These are phyloP conservation scores for Rotaria macrura DNA, from an alignment of 2,888 invertebrate species.

Conservation along the genomic window DNA sequence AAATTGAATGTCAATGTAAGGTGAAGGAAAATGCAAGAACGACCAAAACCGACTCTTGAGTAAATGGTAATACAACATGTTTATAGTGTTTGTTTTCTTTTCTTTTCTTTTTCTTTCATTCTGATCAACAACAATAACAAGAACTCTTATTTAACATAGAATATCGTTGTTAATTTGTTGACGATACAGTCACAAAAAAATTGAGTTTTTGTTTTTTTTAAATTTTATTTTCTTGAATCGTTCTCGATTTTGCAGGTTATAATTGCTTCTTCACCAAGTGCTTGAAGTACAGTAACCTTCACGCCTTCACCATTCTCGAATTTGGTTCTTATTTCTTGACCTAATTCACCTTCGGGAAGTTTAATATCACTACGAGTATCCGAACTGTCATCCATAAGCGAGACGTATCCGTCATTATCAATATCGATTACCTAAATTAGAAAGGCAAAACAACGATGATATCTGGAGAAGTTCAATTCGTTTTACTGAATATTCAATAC, in stretches of 20 bases:
- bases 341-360: constrained; percentile 78
- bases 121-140: not conserved
- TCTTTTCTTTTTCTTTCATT: not conserved
- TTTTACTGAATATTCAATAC: constrained; percentile 80
- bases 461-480: not conserved
- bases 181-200: not conserved
- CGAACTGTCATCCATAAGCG: constrained; percentile 53
- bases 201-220: not conserved
- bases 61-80: not conserved
- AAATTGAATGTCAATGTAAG: too few relatives aligned
- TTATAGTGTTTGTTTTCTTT: not conserved
- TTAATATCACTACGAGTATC: constrained; percentile 89
- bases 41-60: not conserved
- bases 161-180: not conserved
- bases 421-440: constrained; percentile 35
- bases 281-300: constrained; percentile 34
- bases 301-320: constrained; percentile 36
- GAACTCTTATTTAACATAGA: not conserved
- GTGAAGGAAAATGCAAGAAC: not conserved
- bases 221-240: constrained; percentile 43
- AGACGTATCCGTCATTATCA: constrained; percentile 32
- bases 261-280: constrained; percentile 33
- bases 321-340: constrained; percentile 37
- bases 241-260: constrained; percentile 27
- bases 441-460: not conserved